Base-by-base conservation (phyloP, 2,113 vertebrate genomes). In the Apeltes quadracus region DNA sequence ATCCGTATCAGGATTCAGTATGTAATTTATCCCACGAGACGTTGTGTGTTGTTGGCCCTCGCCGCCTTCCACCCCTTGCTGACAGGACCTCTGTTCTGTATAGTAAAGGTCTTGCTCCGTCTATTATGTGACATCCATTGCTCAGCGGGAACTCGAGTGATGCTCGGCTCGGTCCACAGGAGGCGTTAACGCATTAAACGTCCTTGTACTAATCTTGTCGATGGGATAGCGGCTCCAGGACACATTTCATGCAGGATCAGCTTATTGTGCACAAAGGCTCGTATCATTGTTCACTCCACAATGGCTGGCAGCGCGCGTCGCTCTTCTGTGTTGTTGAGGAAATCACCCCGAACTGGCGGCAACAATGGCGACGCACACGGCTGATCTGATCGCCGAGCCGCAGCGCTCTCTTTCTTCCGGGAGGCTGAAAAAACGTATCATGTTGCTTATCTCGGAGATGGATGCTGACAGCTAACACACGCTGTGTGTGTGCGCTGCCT, bases 381-480 rank as follows among this genome's bases (percentile, higher is more conserved):
- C 76, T 82, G 78, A 87, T 90, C 85, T 84, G 86, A 91, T 86
- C 83, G 88, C 76, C 7, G 56, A 36, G 64, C 66, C 46, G 78
- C 59, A 81, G 58, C 32, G 11, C 65, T 69, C 18, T 15, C 87
- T 85, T 82, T 86, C 82, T 74, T 81, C 72, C 56, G 76, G 69
- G 75, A 83, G 68, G 78, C 79, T 75, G 79, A 69, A 65, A 84
- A 84, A 88, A 86, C 75, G 75, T 81, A 89, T 89, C 72, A 70
- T 90, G 90, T 84, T 79, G 72, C 74, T 87, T 91, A 90, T 91
- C 88, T 88, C 22, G 22, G 62, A 85, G 78, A 91, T 77, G 75
- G 54, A 82, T 80, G 55, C 69, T 81, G 87, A 87, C 86, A 83
- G 85, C 69, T 48, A 65, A 72, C 83, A 80, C 61, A 81, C 55